phyloP scores from a whole-genome alignment of 1,140 invertebrate genomes.

The Leguminivora glycinivorella region DNA sequence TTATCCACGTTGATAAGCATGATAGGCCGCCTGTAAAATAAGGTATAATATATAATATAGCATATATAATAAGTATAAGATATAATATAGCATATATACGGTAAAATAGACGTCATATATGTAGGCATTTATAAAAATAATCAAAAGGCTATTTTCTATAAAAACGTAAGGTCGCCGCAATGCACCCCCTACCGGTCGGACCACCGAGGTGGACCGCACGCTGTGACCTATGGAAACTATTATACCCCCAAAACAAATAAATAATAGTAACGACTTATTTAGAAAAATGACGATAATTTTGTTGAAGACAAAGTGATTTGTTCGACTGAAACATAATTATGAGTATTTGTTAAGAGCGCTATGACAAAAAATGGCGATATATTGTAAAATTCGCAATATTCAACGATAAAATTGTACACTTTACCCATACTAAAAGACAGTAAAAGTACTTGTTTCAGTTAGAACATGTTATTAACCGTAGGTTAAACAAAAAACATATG shows the following conservation, averaged over 20 bases:
- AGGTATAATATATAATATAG: too few species aligned
- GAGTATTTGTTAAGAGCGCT: too few species aligned
- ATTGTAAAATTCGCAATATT: too few species aligned
- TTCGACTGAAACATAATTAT: not conserved
- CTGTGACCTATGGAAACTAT: conserved; percentile 31
- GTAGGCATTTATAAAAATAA: not conserved
- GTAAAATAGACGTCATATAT: not conserved
- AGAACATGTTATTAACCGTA: too few species aligned
- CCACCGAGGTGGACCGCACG: conserved; percentile 41
- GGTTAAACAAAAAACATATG: too few species aligned
- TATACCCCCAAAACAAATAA: conserved; percentile 25
- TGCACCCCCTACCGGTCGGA: conserved; percentile 36
- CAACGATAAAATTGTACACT: too few species aligned
- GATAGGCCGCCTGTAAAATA: too few species aligned
- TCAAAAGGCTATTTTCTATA: not conserved
- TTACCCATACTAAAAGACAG: too few species aligned
- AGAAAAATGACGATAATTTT: conserved; percentile 24
- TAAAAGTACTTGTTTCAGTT: too few species aligned
- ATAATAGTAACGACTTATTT: conserved; percentile 16
- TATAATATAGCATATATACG: not conserved
- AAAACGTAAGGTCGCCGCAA: not conserved
- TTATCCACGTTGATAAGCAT: too few species aligned
- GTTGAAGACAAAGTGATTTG: conserved; percentile 12
- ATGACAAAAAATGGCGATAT: too few species aligned
- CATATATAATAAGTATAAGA: too few species aligned